Evolutionary conservation across 2,888 invertebrate genomes (phyloP).

Genomic region (Odontothrips loti): DNA sequence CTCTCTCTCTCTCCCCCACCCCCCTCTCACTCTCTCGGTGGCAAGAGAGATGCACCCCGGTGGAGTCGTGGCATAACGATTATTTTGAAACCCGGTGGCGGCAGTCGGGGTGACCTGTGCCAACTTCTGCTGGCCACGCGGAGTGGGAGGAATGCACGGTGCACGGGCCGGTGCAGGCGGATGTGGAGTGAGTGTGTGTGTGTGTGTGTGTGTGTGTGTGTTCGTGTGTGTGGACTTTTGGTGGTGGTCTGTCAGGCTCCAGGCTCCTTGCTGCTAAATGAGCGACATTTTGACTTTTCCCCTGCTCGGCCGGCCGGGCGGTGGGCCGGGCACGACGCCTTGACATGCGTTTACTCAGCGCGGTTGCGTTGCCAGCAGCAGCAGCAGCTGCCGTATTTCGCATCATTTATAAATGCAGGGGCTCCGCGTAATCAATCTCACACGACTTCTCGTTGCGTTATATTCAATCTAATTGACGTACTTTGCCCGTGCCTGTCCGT

Average conservation of each 20-base stretch:
- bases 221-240: background rate
- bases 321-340: no score
- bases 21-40: background rate
- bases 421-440: background rate
- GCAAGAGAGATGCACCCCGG: background rate
- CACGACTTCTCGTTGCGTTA: background rate
- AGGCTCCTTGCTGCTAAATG: background rate
- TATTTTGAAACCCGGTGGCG: background rate
- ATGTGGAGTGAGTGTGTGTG: background rate
- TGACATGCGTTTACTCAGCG: no score
- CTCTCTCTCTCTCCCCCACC: no score
- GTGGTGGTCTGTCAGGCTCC: background rate
- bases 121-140: background rate
- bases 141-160: background rate
- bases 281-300: conserved; percentile 10
- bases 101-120: background rate
- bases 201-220: background rate
- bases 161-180: background rate
- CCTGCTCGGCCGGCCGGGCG: background rate
- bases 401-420: no score
- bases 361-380: no score
- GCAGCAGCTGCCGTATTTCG: no score
- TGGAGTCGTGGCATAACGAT: background rate
- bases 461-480: background rate
- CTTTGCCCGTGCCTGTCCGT: background rate